Evolutionary conservation across 2,797 vertebrate genomes (phyloP), one percentile per base, ranked within the genome.

Genomic region (Dipus sagitta): DNA sequence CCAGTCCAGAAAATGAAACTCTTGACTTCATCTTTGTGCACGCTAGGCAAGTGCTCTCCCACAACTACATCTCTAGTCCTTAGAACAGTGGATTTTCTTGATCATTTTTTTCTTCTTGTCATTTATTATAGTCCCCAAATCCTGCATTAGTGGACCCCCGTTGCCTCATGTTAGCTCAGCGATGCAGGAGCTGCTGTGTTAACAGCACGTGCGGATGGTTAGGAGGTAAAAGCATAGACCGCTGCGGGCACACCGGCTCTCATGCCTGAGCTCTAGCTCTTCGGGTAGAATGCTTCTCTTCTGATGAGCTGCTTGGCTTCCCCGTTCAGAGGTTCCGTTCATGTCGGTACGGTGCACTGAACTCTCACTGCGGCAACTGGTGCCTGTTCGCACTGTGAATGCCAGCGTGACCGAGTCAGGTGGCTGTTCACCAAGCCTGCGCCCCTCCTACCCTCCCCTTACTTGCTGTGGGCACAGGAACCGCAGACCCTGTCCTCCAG

Each of bases 341-440:
- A 71, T 47, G 9, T 67, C 30, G 71, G 32, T 15, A 24, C 15
- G 11, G 21, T 15, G 26, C 23, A 11, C 6, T 3, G 42, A 42
- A 20, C 52, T 72, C 76, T 65, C 34, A 17, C 30, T 34, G 64
- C 42, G 28, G 23, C 0, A 3, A 47, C 23, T 0, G 10, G 65
- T 11, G 3, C 54, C 32, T 0, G 5, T 58, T 20, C 20, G 20
- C 20, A 34, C 32, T 24, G 23, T 3, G 32, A 70, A 30, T 34
- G 2, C 21, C 54, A 17, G 23, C 3, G 6, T 11, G 23, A 0
- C 3, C 12, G 54, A 30, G 6, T 42, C 52, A 1, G 9, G 13
- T 8, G 58, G 58, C 0, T 15, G 4, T 34, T 47, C n/a, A 14
- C 32, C 12, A 38, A 13, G 26, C 20, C 62, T 58, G 14, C 47